Percentiles rank a stretch among this genome's conserved stretches.
Evolutionary conservation across 1,140 invertebrate genomes (phyloP).

Genomic region (Myzus persicae): DNA sequence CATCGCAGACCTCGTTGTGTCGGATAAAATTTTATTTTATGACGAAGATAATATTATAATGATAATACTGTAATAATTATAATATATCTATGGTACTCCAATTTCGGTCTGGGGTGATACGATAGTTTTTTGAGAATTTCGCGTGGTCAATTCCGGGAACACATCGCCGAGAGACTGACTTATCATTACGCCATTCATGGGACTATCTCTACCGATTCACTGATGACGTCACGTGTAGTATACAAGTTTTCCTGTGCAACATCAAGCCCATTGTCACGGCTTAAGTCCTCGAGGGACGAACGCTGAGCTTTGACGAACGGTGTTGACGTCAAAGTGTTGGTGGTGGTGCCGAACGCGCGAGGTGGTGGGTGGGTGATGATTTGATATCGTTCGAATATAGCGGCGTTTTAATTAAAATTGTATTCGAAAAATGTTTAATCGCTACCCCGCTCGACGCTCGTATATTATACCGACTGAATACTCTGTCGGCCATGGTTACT

Average conservation of each 20-base stretch:
- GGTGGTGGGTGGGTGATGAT: neutral
- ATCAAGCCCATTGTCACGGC: neutral
- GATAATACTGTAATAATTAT: neutral
- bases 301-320: neutral
- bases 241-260: neutral
- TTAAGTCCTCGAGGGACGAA: neutral
- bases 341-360: neutral
- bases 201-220: neutral
- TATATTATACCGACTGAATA: neutral
- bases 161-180: neutral
- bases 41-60: neutral
- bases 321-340: neutral
- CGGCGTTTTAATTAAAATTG: neutral
- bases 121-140: neutral
- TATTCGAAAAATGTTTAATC: neutral
- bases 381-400: neutral
- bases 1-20: neutral
- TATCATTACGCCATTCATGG: neutral
- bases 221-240: neutral
- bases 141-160: neutral
- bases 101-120: neutral
- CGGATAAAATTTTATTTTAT: neutral
- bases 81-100: neutral
- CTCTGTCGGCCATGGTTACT: neutral
- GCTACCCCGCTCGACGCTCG: neutral